Evolutionary conservation across 2,888 invertebrate species (phyloP).

Genomic region (Xestia c-nigrum): DNA sequence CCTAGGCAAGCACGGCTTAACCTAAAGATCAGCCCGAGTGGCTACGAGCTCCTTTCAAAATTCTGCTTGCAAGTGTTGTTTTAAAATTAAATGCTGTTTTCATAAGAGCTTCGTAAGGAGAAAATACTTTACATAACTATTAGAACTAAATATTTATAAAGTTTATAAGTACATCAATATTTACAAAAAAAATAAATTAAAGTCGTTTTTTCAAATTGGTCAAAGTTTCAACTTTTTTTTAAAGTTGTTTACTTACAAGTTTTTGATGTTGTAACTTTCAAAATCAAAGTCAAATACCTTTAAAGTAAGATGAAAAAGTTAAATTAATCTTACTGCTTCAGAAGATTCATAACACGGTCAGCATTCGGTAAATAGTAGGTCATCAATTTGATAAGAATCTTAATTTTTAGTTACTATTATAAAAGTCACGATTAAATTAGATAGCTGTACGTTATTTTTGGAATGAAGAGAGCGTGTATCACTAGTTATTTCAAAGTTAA

Average conservation of each 20-base stretch:
- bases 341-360: not conserved
- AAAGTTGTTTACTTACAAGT: no score
- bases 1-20: no score
- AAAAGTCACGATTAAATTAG: not conserved
- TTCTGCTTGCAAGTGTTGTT: not conserved
- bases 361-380: not conserved
- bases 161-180: not conserved
- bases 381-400: constrained; percentile 7
- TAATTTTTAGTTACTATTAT: not conserved
- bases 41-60: not conserved
- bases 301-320: not conserved
- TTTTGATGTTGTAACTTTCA: no score
- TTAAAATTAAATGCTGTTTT: not conserved
- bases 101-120: not conserved
- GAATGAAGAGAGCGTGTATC: not conserved
- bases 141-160: not conserved
- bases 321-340: not conserved
- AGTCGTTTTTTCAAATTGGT: not conserved
- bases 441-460: not conserved
- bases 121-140: not conserved
- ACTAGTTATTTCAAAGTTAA: not conserved
- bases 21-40: no score
- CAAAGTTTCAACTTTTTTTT: no score
- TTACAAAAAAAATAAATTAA: not conserved
- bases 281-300: no score